Conservation (phyloP, 2,888 invertebrate genomes). For the Melanophora roralis region DNA sequence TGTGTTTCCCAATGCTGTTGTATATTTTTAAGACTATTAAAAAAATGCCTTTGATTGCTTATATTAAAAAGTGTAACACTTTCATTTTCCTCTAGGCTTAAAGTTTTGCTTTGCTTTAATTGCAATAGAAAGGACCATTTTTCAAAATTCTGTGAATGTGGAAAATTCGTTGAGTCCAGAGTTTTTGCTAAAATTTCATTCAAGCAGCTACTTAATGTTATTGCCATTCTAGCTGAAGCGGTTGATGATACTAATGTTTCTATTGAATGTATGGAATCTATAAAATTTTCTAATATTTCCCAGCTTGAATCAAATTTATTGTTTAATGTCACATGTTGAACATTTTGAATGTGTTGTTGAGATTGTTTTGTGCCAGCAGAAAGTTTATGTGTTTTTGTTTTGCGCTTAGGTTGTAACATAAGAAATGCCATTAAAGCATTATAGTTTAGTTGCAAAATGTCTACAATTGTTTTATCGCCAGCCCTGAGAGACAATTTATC, state of each 20-base stretch:
- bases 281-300: conserved; percentile 70
- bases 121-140: conserved; percentile 66
- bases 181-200: conserved; percentile 14
- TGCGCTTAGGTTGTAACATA: conserved; percentile 64
- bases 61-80: conserved; percentile 74
- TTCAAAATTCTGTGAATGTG: neutral
- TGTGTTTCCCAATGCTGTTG: neutral
- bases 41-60: conserved; percentile 65
- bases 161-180: conserved; percentile 11
- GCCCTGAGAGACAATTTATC: conserved; percentile 63
- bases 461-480: conserved; percentile 72
- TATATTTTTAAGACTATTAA: conserved; percentile 29
- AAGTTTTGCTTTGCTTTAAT: conserved; percentile 62
- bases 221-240: conserved; percentile 41
- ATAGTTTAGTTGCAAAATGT: conserved; percentile 72
- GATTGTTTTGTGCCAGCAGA: conserved; percentile 18
- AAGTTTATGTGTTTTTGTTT: conserved; percentile 29
- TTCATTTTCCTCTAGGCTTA: conserved; percentile 60
- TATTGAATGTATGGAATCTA: conserved; percentile 65
- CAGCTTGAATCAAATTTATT: conserved; percentile 66
- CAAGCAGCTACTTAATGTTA: conserved; percentile 33
- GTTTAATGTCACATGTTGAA: conserved; percentile 11
- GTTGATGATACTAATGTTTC: conserved; percentile 45
- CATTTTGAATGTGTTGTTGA: conserved; percentile 9
- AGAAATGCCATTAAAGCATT: conserved; percentile 74